A percentile compares a stretch with the other conserved stretches of the same genome.
Conservation (phyloP, 2,797 vertebrate species). For the Vipera latastei region DNA sequence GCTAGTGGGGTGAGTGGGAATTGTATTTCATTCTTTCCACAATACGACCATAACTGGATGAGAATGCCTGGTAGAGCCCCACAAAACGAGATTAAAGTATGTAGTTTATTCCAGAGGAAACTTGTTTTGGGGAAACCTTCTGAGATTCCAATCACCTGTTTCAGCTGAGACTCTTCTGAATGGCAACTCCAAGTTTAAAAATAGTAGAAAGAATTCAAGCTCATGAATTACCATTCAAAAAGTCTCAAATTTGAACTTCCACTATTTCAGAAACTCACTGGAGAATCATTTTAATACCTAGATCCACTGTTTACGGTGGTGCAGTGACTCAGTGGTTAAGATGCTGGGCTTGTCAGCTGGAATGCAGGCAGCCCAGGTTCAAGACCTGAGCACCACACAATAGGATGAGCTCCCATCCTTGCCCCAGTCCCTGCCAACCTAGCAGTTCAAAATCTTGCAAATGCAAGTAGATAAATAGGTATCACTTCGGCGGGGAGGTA, state of each 20-base stretch:
- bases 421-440: background rate
- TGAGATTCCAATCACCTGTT: background rate
- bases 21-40: background rate
- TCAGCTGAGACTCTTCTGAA: background rate
- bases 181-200: background rate
- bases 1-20: background rate
- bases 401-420: background rate
- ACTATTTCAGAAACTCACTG: background rate
- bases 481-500: background rate
- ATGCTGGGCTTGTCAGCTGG: background rate
- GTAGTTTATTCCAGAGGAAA: background rate
- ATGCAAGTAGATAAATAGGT: background rate
- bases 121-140: background rate
- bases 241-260: background rate
- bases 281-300: background rate
- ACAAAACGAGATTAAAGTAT: background rate
- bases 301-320: too few species aligned
- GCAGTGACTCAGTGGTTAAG: background rate
- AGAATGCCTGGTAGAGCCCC: background rate
- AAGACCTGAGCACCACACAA: background rate
- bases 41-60: background rate
- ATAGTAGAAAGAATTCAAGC: background rate
- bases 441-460: background rate
- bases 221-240: background rate
- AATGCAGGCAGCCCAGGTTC: background rate